These are phyloP conservation scores for Acanthosepion lycidas DNA, from an alignment of 2,888 invertebrate genomes.

Conservation along the genomic window DNA sequence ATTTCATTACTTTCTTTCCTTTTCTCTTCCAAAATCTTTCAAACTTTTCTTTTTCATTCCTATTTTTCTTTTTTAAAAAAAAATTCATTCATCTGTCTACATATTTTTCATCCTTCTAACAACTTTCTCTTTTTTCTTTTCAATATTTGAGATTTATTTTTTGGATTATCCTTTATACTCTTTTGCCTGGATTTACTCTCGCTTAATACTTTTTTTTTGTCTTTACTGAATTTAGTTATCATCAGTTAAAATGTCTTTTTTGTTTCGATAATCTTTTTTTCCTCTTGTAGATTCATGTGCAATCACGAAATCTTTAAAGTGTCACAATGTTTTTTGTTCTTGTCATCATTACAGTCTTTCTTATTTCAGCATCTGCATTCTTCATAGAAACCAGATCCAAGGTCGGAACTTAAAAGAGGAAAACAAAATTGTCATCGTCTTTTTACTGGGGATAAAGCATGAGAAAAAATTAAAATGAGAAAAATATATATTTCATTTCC, in stretches of 20 bases:
- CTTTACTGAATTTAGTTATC: neutral
- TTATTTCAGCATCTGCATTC: neutral
- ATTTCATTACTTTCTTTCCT: neutral
- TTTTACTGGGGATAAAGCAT: neutral
- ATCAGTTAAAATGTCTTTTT: neutral
- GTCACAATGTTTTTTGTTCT: neutral
- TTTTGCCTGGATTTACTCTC: neutral
- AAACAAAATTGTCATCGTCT: neutral
- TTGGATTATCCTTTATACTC: neutral
- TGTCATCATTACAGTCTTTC: neutral
- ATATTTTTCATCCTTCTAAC: neutral
- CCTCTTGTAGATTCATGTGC: neutral
- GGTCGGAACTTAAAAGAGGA: neutral
- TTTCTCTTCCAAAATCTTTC: neutral
- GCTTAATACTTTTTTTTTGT: neutral
- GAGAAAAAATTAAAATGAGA: neutral
- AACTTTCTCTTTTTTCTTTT: neutral
- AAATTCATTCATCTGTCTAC: neutral
- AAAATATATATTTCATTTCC: neutral
- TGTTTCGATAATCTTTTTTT: neutral
- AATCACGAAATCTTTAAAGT: constrained; percentile 4
- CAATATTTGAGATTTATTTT: neutral
- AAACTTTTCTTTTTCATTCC: too few relatives aligned
- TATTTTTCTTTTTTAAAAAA: neutral
- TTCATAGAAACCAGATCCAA: neutral